Base-by-base conservation (phyloP, 2,888 invertebrate species). In the Eristalis pertinax region DNA sequence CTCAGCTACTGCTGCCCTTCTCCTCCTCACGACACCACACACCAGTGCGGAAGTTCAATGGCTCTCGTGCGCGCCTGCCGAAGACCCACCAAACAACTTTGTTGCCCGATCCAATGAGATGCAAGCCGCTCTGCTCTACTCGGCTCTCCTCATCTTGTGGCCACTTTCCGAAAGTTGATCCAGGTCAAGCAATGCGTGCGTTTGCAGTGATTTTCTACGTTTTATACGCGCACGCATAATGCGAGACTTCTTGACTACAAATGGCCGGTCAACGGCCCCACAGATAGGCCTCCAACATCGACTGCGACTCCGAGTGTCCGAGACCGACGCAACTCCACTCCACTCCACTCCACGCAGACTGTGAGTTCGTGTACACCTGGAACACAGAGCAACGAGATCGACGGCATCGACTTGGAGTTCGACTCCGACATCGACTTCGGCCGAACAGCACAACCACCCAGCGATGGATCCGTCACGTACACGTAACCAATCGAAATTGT, bases 131-230 rank as follows among this genome's bases (percentile, higher is more conserved):
- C 72, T 62, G 68, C 63, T 68, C 62, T 60, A 38, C 73, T 64
- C 13, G 13, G 67, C 19, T 70, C 26, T 26, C 26, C 26, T 26
- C 26, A 26, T 26, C 26, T 58, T n/a, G n/a, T n/a, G n/a, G 67
- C 62, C 63, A 83, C 83, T 87, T 83, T 87, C 68, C 63, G 76
- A 87, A 87, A 87, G 87, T 87, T 87, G 87, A 87, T 87, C 76
- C 87, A 87, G 87, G 87, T 87, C 87, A 87, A 87, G 79, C 79
- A 79, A 84, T 84, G 83, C 83, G 83, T 83, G 87, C 87, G 79
- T 73, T 87, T 62, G 87, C 79, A 84, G 79, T 84, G 79, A 72
- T 83, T 84, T 87, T 83, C 76, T 73, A 69, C 67, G 64, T 80
- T 84, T 83, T 62, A 43, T 79, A 83, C 78, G 83, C 79, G 73